phyloP scores from a whole-genome alignment of 2,113 vertebrate genomes.

The Martes martes region DNA sequence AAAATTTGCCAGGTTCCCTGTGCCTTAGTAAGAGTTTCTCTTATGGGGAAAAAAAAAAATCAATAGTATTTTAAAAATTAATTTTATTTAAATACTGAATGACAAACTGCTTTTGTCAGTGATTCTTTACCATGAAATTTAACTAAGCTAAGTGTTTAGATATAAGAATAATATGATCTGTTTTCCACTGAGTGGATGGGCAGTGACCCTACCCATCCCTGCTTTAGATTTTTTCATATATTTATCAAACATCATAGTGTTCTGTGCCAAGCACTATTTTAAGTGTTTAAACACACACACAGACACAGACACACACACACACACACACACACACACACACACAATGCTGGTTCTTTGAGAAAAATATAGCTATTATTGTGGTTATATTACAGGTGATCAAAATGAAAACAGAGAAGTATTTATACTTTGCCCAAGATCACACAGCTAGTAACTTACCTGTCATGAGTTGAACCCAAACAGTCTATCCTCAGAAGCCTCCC shows the following conservation, averaged over 20 bases:
- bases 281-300: background rate
- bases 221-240: background rate
- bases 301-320: no score
- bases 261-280: background rate
- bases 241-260: background rate
- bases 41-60: slow-evolving; percentile 45
- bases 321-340: background rate
- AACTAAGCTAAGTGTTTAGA: background rate
- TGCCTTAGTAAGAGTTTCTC: slow-evolving; percentile 30
- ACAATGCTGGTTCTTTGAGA: background rate
- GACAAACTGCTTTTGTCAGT: background rate
- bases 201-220: background rate
- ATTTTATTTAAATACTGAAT: background rate
- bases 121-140: background rate
- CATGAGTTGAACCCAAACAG: background rate
- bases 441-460: background rate
- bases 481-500: background rate
- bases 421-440: background rate
- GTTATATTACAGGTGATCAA: background rate
- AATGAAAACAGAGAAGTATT: background rate
- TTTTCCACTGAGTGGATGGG: background rate
- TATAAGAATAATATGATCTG: background rate
- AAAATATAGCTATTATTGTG: background rate
- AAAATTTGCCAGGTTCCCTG: slow-evolving; percentile 27
- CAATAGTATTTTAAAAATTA: background rate